Percentiles rank a stretch among this genome's conserved stretches.
phyloP scores from a whole-genome alignment of 2,888 invertebrate species.

The Protophormia terraenovae region DNA sequence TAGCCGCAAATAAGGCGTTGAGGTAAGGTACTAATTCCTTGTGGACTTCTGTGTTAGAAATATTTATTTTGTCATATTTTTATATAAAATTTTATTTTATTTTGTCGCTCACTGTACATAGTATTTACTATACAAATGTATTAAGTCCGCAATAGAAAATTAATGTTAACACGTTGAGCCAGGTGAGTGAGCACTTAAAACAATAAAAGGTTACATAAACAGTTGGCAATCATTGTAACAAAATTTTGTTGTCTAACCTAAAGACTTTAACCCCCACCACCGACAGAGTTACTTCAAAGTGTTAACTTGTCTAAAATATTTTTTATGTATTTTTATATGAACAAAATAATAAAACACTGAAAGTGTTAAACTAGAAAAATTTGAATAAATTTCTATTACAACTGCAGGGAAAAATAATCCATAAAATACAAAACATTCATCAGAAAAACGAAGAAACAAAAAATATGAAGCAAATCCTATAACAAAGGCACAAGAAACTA shows the following conservation, averaged over 20 bases:
- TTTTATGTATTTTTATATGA: conserved; percentile 38
- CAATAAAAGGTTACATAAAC: conserved; percentile 52
- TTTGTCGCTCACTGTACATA: conserved; percentile 1
- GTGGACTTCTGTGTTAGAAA: no score
- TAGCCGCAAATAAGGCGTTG: no score
- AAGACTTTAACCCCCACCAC: conserved; percentile 10
- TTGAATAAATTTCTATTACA: conserved; percentile 39
- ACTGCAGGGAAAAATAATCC: conserved; percentile 10
- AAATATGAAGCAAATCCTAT: conserved; percentile 10
- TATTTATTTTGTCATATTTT: no score
- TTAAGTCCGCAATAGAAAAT: conserved; percentile 12
- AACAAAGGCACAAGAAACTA: conserved; percentile 9
- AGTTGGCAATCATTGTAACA: conserved; percentile 57
- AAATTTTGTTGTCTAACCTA: conserved; percentile 34
- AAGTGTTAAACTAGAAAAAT: conserved; percentile 54
- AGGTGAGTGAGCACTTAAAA: conserved; percentile 37
- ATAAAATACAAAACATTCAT: conserved; percentile 19
- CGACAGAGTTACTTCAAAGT: conserved; percentile 55
- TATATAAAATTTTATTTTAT: background rate
- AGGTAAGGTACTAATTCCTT: no score
- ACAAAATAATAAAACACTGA: conserved; percentile 14
- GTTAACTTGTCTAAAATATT: conserved; percentile 61
- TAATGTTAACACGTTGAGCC: conserved; percentile 55
- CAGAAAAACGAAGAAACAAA: conserved; percentile 4
- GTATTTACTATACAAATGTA: background rate